phyloP scores from a whole-genome alignment of 2,888 invertebrate genomes.

The Agonopterix arenella region DNA sequence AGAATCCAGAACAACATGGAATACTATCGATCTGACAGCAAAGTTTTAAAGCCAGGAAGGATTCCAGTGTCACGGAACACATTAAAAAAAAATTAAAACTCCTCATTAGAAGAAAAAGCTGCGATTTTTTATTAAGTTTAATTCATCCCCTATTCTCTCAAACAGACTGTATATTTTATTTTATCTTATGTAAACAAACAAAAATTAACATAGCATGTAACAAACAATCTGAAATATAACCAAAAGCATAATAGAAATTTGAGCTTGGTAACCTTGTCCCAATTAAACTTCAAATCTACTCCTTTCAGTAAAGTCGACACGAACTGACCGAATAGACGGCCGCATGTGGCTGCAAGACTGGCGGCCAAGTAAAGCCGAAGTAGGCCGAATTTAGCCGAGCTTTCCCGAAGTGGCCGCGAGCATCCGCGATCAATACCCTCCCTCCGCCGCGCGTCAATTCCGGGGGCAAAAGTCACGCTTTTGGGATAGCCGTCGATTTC shows the following conservation, averaged over 20 bases:
- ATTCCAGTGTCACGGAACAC: too few species aligned
- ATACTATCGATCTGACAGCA: too few species aligned
- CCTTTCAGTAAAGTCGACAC: constrained; percentile 59
- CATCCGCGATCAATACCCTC: constrained; percentile 66
- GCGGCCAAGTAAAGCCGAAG: constrained; percentile 59
- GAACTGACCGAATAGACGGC: constrained; percentile 54
- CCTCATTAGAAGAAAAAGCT: too few species aligned
- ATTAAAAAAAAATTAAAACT: too few species aligned
- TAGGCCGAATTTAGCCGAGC: constrained; percentile 52
- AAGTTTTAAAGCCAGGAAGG: too few species aligned
- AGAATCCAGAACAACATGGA: too few species aligned
- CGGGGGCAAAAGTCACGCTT: constrained; percentile 70
- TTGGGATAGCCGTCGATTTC: constrained; percentile 65
- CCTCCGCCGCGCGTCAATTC: constrained; percentile 63
- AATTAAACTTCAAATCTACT: constrained; percentile 70
- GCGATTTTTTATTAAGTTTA: too few species aligned
- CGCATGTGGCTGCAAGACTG: constrained; percentile 40
- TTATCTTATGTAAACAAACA: too few species aligned
- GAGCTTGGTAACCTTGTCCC: constrained; percentile 61
- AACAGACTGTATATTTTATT: too few species aligned
- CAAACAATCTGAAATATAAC: background rate
- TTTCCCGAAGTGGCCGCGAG: constrained; percentile 56
- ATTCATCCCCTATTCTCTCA: too few species aligned
- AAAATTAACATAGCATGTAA: too few species aligned
- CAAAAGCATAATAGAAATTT: background rate